Conservation (phyloP, 2,797 vertebrate species). For the Poeciliopsis paucimaculata region DNA sequence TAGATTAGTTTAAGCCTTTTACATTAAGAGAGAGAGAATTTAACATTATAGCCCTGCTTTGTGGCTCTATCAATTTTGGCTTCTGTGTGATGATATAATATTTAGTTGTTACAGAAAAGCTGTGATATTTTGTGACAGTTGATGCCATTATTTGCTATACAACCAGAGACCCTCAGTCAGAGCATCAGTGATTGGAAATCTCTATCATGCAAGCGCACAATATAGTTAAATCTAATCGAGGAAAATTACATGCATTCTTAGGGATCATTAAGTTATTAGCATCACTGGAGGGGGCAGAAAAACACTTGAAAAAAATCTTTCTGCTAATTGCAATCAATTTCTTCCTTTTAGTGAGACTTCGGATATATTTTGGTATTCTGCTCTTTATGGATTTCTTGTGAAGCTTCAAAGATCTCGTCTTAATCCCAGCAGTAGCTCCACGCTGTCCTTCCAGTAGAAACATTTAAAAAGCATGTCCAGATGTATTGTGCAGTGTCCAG, state of each 20-base stretch:
- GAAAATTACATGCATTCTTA: conserved; percentile 78
- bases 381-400: conserved; percentile 48
- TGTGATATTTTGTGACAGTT: conserved; percentile 41
- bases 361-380: conserved; percentile 56
- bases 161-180: conserved; percentile 57
- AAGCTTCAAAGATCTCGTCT: conserved; percentile 30
- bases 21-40: conserved; percentile 9
- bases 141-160: conserved; percentile 57
- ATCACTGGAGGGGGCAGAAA: conserved; percentile 78
- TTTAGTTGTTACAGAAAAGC: conserved; percentile 23
- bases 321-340: conserved; percentile 79
- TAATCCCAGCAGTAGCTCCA: conserved; percentile 12
- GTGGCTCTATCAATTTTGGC: neutral
- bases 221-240: conserved; percentile 74
- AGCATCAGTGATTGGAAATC: conserved; percentile 73
- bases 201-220: conserved; percentile 67
- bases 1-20: neutral
- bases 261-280: conserved; percentile 80
- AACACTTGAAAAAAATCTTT: conserved; percentile 71
- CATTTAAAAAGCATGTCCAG: conserved; percentile 16
- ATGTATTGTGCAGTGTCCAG: conserved; percentile 33
- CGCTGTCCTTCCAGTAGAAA: conserved; percentile 25
- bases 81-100: conserved; percentile 27
- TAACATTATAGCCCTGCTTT: neutral
- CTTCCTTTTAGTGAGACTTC: conserved; percentile 68